A percentile compares a stretch with the other conserved stretches of the same genome.
Conservation (phyloP, 1,140 invertebrate species). For the Drosophila rufa region DNA sequence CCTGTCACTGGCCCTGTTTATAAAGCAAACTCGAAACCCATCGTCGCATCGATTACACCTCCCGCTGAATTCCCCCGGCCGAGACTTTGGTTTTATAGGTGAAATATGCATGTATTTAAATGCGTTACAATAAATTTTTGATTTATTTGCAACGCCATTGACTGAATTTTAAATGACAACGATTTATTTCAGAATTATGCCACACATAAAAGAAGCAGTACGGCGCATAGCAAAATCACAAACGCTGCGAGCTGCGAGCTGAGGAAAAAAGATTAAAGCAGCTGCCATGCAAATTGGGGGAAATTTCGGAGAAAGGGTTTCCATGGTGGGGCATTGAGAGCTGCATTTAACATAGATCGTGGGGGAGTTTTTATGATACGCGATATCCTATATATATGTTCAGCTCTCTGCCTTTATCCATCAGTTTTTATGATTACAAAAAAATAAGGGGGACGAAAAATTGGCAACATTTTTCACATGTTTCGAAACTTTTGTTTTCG, state of each 20-base stretch:
- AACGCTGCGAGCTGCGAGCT: constrained; percentile 3
- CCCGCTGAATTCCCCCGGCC: background rate
- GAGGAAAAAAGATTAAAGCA: constrained; percentile 43
- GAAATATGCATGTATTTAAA: constrained; percentile 80
- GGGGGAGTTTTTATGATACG: constrained; percentile 16
- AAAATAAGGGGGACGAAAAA: constrained; percentile 45
- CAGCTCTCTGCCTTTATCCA: constrained; percentile 28
- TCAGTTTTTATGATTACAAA: constrained; percentile 33
- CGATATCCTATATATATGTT: constrained; percentile 1
- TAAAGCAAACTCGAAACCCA: constrained; percentile 11
- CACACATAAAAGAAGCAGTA: background rate
- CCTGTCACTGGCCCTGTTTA: constrained; percentile 4
- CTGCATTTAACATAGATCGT: constrained; percentile 27
- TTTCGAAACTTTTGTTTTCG: constrained; percentile 55
- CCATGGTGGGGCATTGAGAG: background rate
- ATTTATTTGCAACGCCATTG: constrained; percentile 82
- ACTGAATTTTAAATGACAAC: constrained; percentile 79
- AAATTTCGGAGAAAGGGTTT: constrained; percentile 25
- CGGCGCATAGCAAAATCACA: constrained; percentile 21
- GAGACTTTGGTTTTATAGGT: constrained; percentile 47
- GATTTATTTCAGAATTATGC: constrained; percentile 78
- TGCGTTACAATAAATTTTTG: constrained; percentile 82
- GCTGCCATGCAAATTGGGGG: constrained; percentile 65
- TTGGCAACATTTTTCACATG: constrained; percentile 67
- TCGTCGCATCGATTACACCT: constrained; percentile 33